Evolutionary conservation across 1,140 invertebrate species (phyloP), one percentile per base, ranked within the genome.

Genomic region (Zaprionus davidi): DNA sequence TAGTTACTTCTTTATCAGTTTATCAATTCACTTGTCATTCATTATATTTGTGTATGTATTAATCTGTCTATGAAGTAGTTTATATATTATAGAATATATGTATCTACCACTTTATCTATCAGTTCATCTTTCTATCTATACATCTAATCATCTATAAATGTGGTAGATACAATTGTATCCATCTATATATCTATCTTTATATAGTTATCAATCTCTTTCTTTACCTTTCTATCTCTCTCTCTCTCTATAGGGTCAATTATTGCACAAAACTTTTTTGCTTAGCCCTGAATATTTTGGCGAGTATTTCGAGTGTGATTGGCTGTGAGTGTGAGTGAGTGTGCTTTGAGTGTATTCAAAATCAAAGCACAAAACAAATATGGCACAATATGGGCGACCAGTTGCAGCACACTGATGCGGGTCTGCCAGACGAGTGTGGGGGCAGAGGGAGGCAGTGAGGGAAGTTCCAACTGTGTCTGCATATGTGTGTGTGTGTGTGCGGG

Each of bases 301-400:
- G 20, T 46, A 6, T 46, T 38, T 38, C 13, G 36, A 38, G 7
- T 38, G 36, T 38, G 41, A 12, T 20, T 49, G 46, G 6, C 0
- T 17, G 41, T 17, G 20, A 22, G 20, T 22, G 46, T 51, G 46
- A 22, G 20, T 51, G 46, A 20, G 46, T 22, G 46, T 2, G 41
- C 6, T n/a, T 6, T 24, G 46, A 51, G 46, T 24, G 46, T 51
- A 24, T 51, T 24, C 20, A 13, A 67, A 67, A 67, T 57, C 65
- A 69, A 69, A 60, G 41, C 41, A 46, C 15, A 68, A 68, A 57
- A 38, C 55, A 60, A 69, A 69, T 60, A 60, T 69, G 55, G 5
- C 49, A 51, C 56, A 60, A 55, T 53, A 51, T 64, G 62, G 22
- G 31, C 11, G 22, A 62, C 36, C 34, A 36, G 41, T 62, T 62